phyloP scores from a whole-genome alignment of 2,888 invertebrate species.

The Colletes collaris region DNA sequence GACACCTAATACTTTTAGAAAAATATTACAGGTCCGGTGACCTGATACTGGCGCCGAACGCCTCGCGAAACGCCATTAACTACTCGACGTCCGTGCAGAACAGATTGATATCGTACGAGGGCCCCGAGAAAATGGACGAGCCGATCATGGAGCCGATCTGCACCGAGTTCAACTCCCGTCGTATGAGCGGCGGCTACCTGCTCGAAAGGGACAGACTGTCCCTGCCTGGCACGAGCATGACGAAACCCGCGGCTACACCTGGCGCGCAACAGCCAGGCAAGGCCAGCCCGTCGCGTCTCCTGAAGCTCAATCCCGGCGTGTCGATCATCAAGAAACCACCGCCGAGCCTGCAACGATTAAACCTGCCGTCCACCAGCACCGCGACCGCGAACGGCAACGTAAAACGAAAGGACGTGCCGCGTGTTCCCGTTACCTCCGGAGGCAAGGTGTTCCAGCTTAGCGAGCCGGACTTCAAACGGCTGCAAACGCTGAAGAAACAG shows the following conservation, averaged over 20 bases:
- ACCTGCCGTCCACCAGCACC: slow-evolving; percentile 69
- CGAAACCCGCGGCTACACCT: slow-evolving; percentile 39
- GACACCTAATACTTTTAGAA: slow-evolving; percentile 91
- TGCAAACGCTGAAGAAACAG: slow-evolving; percentile 84
- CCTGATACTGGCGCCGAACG: slow-evolving; percentile 88
- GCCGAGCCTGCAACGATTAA: slow-evolving; percentile 78
- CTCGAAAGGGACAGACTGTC: slow-evolving; percentile 74
- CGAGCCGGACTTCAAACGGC: slow-evolving; percentile 90
- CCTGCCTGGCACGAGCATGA: slow-evolving; percentile 64
- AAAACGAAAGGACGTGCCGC: slow-evolving; percentile 83
- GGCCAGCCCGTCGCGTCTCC: slow-evolving; percentile 67
- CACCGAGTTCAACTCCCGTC: slow-evolving; percentile 75
- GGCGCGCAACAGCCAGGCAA: slow-evolving; percentile 44
- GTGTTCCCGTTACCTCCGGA: slow-evolving; percentile 89
- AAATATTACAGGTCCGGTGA: slow-evolving; percentile 93
- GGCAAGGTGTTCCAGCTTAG: slow-evolving; percentile 92
- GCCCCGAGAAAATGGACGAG: slow-evolving; percentile 81
- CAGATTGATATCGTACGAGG: slow-evolving; percentile 90
- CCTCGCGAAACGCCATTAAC: slow-evolving; percentile 89
- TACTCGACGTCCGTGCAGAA: slow-evolving; percentile 93
- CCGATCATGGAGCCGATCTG: slow-evolving; percentile 77
- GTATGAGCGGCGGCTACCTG: slow-evolving; percentile 79
- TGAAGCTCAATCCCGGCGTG: slow-evolving; percentile 79
- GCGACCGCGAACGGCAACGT: slow-evolving; percentile 60
- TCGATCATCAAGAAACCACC: slow-evolving; percentile 82